Evolutionary conservation across 2,888 invertebrate genomes (phyloP), one percentile per base, ranked within the genome.

Genomic region (Teinopalpus imperialis): DNA sequence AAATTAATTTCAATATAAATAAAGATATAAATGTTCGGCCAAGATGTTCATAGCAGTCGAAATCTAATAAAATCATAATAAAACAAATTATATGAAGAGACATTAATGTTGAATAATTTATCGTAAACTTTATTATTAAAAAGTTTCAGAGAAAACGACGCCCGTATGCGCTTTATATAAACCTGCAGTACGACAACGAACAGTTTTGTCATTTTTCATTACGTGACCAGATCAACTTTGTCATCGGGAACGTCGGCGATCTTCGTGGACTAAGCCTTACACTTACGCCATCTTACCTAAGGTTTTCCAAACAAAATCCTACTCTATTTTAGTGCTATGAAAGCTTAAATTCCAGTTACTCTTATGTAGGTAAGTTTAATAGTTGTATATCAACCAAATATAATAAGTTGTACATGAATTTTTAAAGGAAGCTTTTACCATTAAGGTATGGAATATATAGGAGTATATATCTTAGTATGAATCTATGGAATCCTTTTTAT

Each of bases 161-260:
- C n/a, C n/a, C n/a, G n/a, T n/a, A 21, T 40, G 30, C 32, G 14
- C 21, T 35, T 30, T 4, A 7, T 35, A 27, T 35, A 36, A 49
- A 59, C 59, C 54, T 56, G 51, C 54, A 43, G 5, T 21, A 13
- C 30, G 44, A 56, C 61, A 55, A 48, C 57, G 64, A 69, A 67
- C 74, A 75, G 75, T 81, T 81, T 80, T 89, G 90, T 90, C 90
- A 91, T 91, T 91, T 91, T 91, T 91, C 91, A 91, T 91, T 91
- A 91, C 91, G 91, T 92, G 91, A 90, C 81, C 82, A 90, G 91
- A 91, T 91, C 90, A 91, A 83, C 80, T 83, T 82, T 78, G 82
- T 89, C 83, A 86, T 74, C 69, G 69, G 63, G 63, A 62, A 24
- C 67, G 69, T 60, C 69, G 65, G 64, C 73, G 67, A 76, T 76